Base-by-base conservation (phyloP, 2,888 invertebrate species). In the Xanthia togata region DNA sequence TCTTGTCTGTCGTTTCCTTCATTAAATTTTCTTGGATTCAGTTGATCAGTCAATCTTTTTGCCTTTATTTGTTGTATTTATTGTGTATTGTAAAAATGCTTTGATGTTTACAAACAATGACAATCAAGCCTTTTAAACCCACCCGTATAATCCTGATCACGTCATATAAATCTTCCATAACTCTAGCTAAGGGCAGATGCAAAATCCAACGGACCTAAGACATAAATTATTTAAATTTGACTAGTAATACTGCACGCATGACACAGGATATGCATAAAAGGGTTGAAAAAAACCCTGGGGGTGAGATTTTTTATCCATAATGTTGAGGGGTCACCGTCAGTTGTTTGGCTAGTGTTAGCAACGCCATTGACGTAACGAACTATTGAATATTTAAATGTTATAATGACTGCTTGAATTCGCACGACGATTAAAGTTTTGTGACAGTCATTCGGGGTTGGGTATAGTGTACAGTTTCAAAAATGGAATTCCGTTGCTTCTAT, bases 211-310 rank as follows among this genome's bases (percentile, higher is more conserved):
- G 92, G 91, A 89, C 92, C 90, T 89, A 89, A 89, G 90, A 93
- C 95, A 96, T 96, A 96, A 96, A 96, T 96, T 96, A 96, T 96
- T 96, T 94, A 96, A 96, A 96, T 96, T 93, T 96, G 95, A 96
- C 95, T 96, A 94, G 96, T 96, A 96, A 96, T 92, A 93, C 91
- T 94, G 95, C 92, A 95, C 92, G 95, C 92, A 91, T 92, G 94
- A 94, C 94, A 95, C 94, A 93, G 94, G 95, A 96, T 96, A 96
- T 96, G 96, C 95, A 95, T 95, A 95, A 95, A 95, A 96, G 96
- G 96, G 96, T 95, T 95, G 53, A 89, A 93, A 77, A 94, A 96
- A 96, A 93, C 87, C 89, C 86, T 91, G 91, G 94, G 96, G 96
- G 88, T 95, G 93, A 93, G 90, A 92, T 93, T 96, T 96, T 95